These are phyloP conservation scores for Otolemur crassicaudatus DNA, from an alignment of 2,797 vertebrate species.

Conservation along the genomic window DNA sequence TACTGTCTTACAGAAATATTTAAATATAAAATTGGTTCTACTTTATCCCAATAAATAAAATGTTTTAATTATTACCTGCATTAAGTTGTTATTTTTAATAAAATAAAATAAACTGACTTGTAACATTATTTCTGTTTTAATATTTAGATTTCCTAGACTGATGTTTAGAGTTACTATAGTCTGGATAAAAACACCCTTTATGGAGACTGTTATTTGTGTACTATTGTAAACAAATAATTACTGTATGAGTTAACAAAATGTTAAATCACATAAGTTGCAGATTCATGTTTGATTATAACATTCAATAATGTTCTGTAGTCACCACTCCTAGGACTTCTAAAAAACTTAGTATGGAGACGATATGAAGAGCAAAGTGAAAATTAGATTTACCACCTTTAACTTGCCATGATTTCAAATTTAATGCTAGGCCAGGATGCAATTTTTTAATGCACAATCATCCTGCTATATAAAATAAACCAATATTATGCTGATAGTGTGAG, in stretches of 20 bases:
- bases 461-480: constrained; percentile 45
- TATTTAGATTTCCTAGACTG: background rate
- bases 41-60: constrained; percentile 10
- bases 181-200: background rate
- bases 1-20: background rate
- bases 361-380: constrained; percentile 29
- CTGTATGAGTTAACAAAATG: background rate
- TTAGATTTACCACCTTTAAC: background rate
- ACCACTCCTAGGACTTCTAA: background rate
- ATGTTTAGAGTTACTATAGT: background rate
- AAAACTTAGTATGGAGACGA: constrained; percentile 26
- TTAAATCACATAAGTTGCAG: background rate
- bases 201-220: constrained; percentile 21
- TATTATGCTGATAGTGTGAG: constrained; percentile 9
- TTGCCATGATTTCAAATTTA: constrained; percentile 41
- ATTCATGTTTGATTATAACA: background rate
- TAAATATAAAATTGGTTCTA: background rate
- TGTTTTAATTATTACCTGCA: background rate
- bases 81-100: background rate
- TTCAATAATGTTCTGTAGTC: background rate
- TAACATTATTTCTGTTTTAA: background rate
- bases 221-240: constrained; percentile 6
- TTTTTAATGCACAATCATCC: background rate
- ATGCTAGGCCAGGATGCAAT: background rate
- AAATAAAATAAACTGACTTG: constrained; percentile 22